Conservation (phyloP, 2,797 vertebrate genomes). For the Pygocentrus nattereri region DNA sequence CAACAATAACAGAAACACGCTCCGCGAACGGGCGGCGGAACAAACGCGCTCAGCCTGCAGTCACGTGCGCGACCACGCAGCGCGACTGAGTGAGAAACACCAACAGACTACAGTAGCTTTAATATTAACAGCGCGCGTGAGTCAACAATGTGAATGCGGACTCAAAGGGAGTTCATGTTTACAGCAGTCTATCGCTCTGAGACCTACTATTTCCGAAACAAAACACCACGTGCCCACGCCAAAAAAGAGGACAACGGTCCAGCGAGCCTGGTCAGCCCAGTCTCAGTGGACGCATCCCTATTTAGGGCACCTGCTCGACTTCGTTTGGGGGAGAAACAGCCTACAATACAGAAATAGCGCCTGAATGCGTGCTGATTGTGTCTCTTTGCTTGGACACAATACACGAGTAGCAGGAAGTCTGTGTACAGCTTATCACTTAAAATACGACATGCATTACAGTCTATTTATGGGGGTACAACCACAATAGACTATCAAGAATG, state of each 20-base stretch:
- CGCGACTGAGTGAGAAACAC: conserved; percentile 36
- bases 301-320: conserved; percentile 42
- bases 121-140: conserved; percentile 35
- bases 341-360: conserved; percentile 16
- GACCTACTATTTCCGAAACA: conserved; percentile 33
- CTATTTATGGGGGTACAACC: background rate
- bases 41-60: background rate
- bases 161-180: background rate
- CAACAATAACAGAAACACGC: background rate
- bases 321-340: conserved; percentile 25
- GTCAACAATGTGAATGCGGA: conserved; percentile 1
- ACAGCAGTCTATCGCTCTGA: conserved; percentile 8
- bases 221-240: conserved; percentile 30
- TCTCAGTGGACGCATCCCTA: conserved; percentile 23
- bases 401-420: background rate
- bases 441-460: conserved; percentile 1
- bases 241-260: conserved; percentile 35
- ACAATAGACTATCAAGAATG: background rate
- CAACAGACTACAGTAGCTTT: conserved; percentile 1
- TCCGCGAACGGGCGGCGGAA: background rate
- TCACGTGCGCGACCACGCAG: conserved; percentile 40
- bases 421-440: background rate
- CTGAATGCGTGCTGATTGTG: conserved; percentile 12
- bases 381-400: background rate
- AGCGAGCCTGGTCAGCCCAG: conserved; percentile 9